Conservation (phyloP, 2,113 vertebrate genomes). For the Rattus rattus region DNA sequence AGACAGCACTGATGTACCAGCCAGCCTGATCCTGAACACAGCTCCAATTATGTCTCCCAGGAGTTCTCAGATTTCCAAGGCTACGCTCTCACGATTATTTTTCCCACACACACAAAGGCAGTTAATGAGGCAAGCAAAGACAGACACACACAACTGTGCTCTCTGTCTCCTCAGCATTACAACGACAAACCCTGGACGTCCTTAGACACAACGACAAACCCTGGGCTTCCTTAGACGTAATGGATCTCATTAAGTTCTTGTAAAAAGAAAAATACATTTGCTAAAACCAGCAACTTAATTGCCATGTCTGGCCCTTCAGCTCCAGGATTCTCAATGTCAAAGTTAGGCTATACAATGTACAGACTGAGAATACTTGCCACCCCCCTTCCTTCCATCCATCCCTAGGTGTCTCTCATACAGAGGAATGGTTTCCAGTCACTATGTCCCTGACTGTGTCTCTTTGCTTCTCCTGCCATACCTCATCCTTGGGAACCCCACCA, state of each 20-base stretch:
- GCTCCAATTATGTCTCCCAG: slow-evolving; percentile 45
- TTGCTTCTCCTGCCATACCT: background rate
- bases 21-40: background rate
- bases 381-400: background rate
- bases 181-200: background rate
- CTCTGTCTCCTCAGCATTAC: background rate
- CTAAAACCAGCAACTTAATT: background rate
- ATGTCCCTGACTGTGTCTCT: background rate
- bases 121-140: slow-evolving; percentile 25
- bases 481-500: background rate
- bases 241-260: background rate
- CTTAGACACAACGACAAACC: background rate
- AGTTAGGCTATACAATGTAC: background rate
- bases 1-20: background rate
- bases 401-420: background rate
- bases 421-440: background rate
- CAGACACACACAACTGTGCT: background rate
- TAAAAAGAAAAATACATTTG: background rate
- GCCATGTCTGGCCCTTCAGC: no score
- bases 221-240: background rate
- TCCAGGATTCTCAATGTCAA: background rate
- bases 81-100: background rate
- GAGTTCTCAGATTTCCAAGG: slow-evolving; percentile 44
- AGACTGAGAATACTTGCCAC: accelerated
- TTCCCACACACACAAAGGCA: background rate